These are phyloP conservation scores for Smutsia temminckii DNA, from an alignment of 2,797 vertebrate genomes.

Conservation along the genomic window DNA sequence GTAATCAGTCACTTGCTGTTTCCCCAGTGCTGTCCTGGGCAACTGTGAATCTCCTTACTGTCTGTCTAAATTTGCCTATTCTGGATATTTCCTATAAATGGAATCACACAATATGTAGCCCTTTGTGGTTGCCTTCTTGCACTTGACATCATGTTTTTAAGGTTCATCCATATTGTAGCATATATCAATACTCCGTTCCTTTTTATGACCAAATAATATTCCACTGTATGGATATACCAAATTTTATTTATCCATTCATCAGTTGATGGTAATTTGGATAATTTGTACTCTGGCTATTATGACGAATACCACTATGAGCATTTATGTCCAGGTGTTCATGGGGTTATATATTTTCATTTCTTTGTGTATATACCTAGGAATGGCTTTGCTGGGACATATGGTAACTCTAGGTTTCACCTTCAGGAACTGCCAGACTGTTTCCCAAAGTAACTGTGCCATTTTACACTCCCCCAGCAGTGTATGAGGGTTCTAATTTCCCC, in stretches of 20 bases:
- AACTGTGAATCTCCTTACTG: background rate
- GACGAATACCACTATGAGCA: background rate
- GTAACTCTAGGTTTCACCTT: background rate
- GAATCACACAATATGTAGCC: accelerated
- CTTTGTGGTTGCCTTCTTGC: too few relatives aligned
- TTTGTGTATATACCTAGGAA: background rate
- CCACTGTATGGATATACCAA: too few relatives aligned
- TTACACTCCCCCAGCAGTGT: too few relatives aligned
- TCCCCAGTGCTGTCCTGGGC: background rate
- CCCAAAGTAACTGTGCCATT: accelerated
- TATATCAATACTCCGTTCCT: accelerated
- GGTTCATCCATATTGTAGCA: accelerated
- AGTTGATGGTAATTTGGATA: background rate
- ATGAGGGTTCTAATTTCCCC: background rate
- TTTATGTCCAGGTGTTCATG: background rate
- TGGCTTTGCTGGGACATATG: background rate
- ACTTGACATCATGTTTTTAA: background rate
- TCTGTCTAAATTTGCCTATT: background rate
- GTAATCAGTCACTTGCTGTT: background rate
- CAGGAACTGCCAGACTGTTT: background rate
- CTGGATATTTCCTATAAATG: background rate
- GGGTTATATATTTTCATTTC: background rate
- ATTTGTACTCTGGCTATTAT: background rate
- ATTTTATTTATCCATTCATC: background rate
- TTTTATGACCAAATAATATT: background rate